phyloP scores from a whole-genome alignment of 2,113 vertebrate species.

The Ardeotis arabs region DNA sequence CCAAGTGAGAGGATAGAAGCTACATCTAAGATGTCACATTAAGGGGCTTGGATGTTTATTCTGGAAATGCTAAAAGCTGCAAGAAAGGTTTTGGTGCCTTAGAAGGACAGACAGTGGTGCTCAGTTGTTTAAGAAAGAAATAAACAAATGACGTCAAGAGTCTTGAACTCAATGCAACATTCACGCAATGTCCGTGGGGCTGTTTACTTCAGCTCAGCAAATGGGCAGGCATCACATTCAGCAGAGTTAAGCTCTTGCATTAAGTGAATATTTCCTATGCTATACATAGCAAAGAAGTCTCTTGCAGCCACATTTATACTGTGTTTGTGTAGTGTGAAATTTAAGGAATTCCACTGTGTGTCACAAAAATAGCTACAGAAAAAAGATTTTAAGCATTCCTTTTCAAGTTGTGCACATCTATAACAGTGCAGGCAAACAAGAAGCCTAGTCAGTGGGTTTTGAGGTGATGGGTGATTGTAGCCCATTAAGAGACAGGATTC shows the following conservation, averaged over 20 bases:
- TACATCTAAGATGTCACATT: not conserved
- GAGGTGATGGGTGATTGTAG: not conserved
- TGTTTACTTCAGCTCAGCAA: not conserved
- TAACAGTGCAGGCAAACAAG: not conserved
- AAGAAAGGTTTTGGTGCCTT: not conserved
- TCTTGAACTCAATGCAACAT: not conserved
- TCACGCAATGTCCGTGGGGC: accelerated
- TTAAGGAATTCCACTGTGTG: not conserved
- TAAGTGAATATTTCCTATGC: not conserved
- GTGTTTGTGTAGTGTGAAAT: not conserved
- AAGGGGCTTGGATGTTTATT: not conserved
- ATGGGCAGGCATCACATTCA: not conserved
- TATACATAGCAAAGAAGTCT: not conserved
- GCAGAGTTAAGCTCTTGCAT: not conserved
- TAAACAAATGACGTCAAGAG: not conserved
- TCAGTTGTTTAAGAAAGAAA: not conserved
- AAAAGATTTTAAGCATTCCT: not conserved
- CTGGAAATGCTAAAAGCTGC: not conserved
- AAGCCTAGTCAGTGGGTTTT: not conserved
- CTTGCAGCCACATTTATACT: not conserved
- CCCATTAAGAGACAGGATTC: not conserved
- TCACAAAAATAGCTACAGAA: not conserved
- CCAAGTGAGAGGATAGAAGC: not conserved
- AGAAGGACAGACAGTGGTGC: not conserved
- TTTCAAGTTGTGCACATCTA: not conserved